Base-by-base conservation (phyloP, 2,797 vertebrate genomes). In the Syngnathus rostellatus region DNA sequence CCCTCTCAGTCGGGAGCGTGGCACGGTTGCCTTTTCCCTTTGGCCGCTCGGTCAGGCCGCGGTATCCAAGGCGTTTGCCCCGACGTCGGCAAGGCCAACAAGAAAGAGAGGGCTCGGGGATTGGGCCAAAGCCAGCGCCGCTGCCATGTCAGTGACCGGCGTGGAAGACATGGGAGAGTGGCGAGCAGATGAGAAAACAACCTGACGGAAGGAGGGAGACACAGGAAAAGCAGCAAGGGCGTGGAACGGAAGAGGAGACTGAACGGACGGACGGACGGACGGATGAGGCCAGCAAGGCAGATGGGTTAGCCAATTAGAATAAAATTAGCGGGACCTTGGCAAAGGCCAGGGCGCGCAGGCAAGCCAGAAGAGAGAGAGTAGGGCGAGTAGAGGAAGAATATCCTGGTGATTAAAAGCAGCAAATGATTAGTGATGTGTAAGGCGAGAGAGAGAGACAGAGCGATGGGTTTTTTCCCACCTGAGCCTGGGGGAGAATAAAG, bases 251-350 rank as follows among this genome's bases (percentile, higher is more conserved):
- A 64, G 66, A 80, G 78, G 77, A 80, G 78, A 78, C 67, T 66
- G 82, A 81, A 85, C 80, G 82, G 82, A 85, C 81, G 75, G 84
- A 86, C 71, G 82, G 82, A 85, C 81, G 82, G 82, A 85, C 80
- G 79, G 83, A 84, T 69, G 80, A 82, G 76, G 78, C 87, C 86
- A 88, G 85, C 85, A 86, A 90, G 81, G 85, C 84, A 82, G 72
- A 87, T 84, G 77, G 71, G 85, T 83, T 71, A 78, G 82, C 88
- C 89, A 91, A 91, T 91, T 91, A 91, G 87, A 91, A 90, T 90
- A 85, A 87, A 90, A 91, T 91, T 84, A 90, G 86, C 87, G 88
- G 88, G 89, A 92, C 91, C 91, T 91, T 90, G 90, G 89, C 88
- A 89, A 89, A 90, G 88, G 87, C 89, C 86, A 87, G 87, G 87